These are phyloP conservation scores for Meandrusa payeni DNA, from an alignment of 2,888 invertebrate genomes.

Conservation along the genomic window DNA sequence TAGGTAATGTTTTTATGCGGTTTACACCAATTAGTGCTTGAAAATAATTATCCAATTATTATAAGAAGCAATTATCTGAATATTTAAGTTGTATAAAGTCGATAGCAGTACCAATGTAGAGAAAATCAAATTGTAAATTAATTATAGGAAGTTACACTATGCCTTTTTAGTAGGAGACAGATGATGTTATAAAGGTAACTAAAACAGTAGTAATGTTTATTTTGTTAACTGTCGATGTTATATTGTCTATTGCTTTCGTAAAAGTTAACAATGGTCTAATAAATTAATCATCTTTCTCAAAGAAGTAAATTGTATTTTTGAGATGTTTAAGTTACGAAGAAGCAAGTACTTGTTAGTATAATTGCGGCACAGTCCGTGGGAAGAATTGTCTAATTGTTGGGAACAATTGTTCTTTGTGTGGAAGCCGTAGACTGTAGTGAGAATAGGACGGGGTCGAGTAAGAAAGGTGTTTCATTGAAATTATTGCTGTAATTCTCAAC, in stretches of 20 bases:
- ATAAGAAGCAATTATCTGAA: too few species aligned
- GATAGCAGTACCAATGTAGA: too few species aligned
- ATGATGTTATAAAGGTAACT: too few species aligned
- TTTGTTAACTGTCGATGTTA: too few species aligned
- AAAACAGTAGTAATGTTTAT: too few species aligned
- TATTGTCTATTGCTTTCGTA: constrained; percentile 12
- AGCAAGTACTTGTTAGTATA: constrained; percentile 47
- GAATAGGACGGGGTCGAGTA: constrained; percentile 41
- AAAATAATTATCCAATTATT: too few species aligned
- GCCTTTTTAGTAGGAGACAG: too few species aligned
- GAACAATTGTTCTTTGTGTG: constrained; percentile 53
- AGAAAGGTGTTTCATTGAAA: constrained; percentile 42
- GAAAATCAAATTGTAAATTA: too few species aligned
- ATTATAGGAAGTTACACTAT: too few species aligned
- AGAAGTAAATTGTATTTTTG: constrained; percentile 28
- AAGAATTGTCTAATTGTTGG: constrained; percentile 51
- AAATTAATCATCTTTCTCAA: constrained; percentile 29
- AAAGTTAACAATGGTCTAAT: constrained; percentile 26
- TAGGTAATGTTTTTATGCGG: too few species aligned
- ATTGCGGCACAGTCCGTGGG: constrained; percentile 52
- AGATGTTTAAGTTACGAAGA: constrained; percentile 34
- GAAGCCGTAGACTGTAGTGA: constrained; percentile 33
- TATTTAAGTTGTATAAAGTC: too few species aligned
- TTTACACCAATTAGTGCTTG: too few species aligned
- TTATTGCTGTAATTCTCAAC: constrained; percentile 33